Conservation (phyloP, 2,113 vertebrate genomes). For the Hypocryptadius cinnamomeus region DNA sequence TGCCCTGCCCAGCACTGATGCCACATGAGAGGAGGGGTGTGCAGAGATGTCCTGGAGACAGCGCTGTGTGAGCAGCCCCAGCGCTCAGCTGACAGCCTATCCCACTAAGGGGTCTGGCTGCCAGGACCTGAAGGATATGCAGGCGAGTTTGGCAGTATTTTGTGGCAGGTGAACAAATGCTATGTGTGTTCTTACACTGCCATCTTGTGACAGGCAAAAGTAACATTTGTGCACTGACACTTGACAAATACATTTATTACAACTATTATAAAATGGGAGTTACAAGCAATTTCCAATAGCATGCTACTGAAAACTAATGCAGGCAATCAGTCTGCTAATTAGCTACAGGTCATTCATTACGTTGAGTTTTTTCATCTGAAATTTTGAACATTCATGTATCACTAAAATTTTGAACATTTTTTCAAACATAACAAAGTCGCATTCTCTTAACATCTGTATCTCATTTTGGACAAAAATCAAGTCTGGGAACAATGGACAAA, state of each 20-base stretch:
- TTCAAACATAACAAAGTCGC: not conserved
- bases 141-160: rapidly evolving
- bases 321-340: not conserved
- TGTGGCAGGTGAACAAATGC: not conserved
- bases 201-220: slow-evolving; percentile 10
- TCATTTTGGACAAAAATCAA: not conserved
- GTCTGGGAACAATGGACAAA: not conserved
- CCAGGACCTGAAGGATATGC: rapidly evolving
- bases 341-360: not conserved
- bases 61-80: not conserved
- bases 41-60: not conserved
- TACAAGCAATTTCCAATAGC: not conserved
- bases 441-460: not conserved
- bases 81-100: rapidly evolving
- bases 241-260: not conserved
- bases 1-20: not conserved
- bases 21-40: rapidly evolving
- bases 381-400: not conserved
- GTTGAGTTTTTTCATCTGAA: not conserved
- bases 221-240: not conserved
- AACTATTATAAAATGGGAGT: not conserved
- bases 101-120: not conserved
- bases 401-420: not conserved
- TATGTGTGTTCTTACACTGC: slow-evolving; percentile 12
- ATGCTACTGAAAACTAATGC: not conserved